These are phyloP conservation scores for Malacoctenus gilli DNA, from an alignment of 2,797 vertebrate species.

Conservation along the genomic window DNA sequence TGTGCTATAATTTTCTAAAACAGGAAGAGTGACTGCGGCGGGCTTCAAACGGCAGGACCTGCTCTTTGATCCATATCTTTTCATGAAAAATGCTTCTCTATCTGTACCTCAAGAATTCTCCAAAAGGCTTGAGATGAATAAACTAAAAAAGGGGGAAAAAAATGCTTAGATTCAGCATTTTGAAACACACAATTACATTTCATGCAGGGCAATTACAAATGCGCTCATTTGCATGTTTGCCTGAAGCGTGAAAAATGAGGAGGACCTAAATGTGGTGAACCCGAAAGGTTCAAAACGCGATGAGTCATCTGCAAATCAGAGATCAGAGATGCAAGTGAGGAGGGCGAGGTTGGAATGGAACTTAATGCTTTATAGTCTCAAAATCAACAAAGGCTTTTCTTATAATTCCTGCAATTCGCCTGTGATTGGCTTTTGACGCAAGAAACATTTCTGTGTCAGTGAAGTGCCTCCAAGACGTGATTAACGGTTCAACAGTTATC, in stretches of 20 bases:
- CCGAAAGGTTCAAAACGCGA: conserved; percentile 29
- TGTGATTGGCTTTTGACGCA: conserved; percentile 39
- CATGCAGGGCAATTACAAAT: conserved; percentile 46
- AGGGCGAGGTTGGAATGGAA: conserved; percentile 22
- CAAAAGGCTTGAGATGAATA: conserved; percentile 30
- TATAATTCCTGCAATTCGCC: conserved; percentile 17
- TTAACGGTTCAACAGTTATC: conserved; percentile 27
- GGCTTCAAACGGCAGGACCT: conserved; percentile 63
- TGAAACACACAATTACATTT: conserved; percentile 33
- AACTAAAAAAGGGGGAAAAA: conserved; percentile 13
- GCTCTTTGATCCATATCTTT: conserved; percentile 59
- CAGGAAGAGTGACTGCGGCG: conserved; percentile 61
- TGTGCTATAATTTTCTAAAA: conserved; percentile 66
- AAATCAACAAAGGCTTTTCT: conserved; percentile 18
- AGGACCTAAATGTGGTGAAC: conserved; percentile 38
- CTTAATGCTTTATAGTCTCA: conserved; percentile 19
- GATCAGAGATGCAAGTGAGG: conserved; percentile 26
- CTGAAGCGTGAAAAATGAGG: conserved; percentile 20
- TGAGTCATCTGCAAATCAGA: conserved; percentile 49
- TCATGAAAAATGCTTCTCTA: conserved; percentile 44
- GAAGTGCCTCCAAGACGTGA: conserved; percentile 11
- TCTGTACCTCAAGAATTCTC: conserved; percentile 31
- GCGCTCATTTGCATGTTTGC: conserved; percentile 51
- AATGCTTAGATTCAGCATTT: conserved; percentile 31
- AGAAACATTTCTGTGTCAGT: conserved; percentile 20